Evolutionary conservation across 2,113 vertebrate species (phyloP).

Genomic region (Eulemur macaco): DNA sequence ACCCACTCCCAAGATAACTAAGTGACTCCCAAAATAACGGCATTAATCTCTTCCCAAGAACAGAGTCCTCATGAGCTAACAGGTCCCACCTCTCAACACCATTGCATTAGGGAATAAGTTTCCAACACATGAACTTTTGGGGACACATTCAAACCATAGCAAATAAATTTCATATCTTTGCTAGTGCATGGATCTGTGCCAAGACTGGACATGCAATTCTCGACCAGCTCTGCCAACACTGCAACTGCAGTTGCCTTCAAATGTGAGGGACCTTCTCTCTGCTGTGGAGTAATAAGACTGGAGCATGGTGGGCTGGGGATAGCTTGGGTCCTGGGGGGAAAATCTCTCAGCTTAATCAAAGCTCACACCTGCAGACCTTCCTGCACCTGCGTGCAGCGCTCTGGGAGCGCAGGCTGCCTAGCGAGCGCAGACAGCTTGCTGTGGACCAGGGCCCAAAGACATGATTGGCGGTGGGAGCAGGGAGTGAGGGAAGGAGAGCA

Average conservation of each 20-base stretch:
- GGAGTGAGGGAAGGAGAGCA: background rate
- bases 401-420: background rate
- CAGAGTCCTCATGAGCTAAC: background rate
- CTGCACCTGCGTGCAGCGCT: background rate
- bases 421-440: background rate
- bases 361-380: slow-evolving; percentile 10
- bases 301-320: background rate
- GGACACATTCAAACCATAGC: background rate
- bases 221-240: background rate
- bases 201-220: background rate
- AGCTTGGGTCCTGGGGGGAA: background rate
- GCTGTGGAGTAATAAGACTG: background rate
- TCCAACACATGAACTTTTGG: background rate
- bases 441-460: slow-evolving; percentile 26
- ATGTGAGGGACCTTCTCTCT: background rate
- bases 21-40: background rate
- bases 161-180: background rate
- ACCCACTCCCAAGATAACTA: background rate
- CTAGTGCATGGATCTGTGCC: background rate
- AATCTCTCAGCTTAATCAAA: background rate
- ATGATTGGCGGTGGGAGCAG: background rate
- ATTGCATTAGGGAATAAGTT: background rate
- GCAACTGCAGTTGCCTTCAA: background rate
- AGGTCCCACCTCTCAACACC: background rate
- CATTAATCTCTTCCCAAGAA: background rate